Evolutionary conservation across 2,888 invertebrate species (phyloP).

Genomic region (Apotomis turbidana): DNA sequence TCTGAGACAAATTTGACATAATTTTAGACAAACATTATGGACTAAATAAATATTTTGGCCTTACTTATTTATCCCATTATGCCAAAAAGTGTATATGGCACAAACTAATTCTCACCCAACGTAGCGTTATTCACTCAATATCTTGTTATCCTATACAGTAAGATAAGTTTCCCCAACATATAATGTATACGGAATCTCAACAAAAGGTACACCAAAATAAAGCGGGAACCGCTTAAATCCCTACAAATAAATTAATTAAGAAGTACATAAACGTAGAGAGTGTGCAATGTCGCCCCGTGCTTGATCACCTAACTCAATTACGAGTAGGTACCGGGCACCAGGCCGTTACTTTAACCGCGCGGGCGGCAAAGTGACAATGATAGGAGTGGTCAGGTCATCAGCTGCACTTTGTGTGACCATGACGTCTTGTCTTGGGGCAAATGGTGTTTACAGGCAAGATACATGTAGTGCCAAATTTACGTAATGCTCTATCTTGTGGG

Average conservation of each 20-base stretch:
- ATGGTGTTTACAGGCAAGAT: not conserved
- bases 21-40: no score
- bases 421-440: not conserved
- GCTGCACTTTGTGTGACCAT: slow-evolving; percentile 10
- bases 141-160: no score
- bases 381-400: slow-evolving; percentile 18
- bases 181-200: not conserved
- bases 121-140: no score
- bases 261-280: not conserved
- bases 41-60: no score
- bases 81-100: no score
- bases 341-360: not conserved
- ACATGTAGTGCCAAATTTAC: not conserved
- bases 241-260: not conserved
- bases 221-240: not conserved
- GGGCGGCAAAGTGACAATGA: slow-evolving; percentile 9
- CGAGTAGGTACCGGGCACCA: not conserved
- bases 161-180: not conserved
- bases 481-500: no score
- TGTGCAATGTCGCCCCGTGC: slow-evolving; percentile 2
- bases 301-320: slow-evolving; percentile 30
- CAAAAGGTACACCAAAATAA: not conserved
- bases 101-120: no score
- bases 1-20: no score
- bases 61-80: no score